Conservation (phyloP, 2,888 invertebrate species). For the Spilarctia lutea region DNA sequence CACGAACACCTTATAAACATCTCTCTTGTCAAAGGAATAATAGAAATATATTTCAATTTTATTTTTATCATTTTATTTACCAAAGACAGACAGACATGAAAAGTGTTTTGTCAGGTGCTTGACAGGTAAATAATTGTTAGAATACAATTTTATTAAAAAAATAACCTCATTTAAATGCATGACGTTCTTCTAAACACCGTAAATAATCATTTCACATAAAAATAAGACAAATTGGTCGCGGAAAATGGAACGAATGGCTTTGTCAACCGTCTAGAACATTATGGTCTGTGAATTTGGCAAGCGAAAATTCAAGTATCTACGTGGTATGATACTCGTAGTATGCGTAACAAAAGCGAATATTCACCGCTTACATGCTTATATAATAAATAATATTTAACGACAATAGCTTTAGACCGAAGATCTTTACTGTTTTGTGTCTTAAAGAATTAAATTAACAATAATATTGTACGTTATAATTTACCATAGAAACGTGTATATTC, state of each 20-base stretch:
- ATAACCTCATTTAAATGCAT: slow-evolving; percentile 14
- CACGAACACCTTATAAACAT: background rate
- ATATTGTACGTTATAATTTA: no score
- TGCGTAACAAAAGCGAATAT: background rate
- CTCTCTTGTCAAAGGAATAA: background rate
- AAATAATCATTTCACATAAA: slow-evolving; percentile 8
- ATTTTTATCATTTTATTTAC: background rate
- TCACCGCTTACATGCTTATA: slow-evolving; percentile 7
- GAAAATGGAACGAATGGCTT: slow-evolving; percentile 20
- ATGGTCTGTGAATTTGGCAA: slow-evolving; percentile 15
- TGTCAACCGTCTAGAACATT: slow-evolving; percentile 11
- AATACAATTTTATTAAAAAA: background rate
- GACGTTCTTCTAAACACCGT: slow-evolving; percentile 13
- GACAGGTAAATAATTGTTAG: slow-evolving; percentile 9
- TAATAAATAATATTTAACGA: background rate
- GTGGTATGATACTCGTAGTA: background rate
- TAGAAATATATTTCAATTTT: background rate
- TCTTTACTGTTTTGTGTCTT: no score
- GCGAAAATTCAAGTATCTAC: background rate
- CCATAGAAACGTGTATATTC: no score
- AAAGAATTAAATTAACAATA: no score
- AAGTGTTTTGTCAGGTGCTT: background rate
- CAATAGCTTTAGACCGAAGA: background rate
- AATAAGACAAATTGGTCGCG: slow-evolving; percentile 6
- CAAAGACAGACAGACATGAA: background rate